Evolutionary conservation across 1,140 invertebrate genomes (phyloP), one percentile per base, ranked within the genome.

Genomic region (Panagrolaimus sp.): DNA sequence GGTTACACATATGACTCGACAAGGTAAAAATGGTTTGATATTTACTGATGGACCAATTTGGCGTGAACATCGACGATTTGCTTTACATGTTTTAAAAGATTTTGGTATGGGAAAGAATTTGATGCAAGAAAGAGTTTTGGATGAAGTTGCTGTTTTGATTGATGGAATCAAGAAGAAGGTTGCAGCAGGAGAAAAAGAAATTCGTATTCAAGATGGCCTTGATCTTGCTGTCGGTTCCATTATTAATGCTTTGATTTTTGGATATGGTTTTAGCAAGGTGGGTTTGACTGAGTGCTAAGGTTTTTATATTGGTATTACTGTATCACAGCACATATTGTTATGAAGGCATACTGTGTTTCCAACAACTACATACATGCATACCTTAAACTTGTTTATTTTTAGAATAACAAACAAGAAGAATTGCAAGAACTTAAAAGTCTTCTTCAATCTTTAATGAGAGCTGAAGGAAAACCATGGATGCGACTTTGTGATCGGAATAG

Each of bases 41-140:
- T 57, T 57, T 57, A 57, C 51, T 23, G 51, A 57, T 25, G 51
- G 51, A 8, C 51, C 57, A 25, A 31, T 74, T 14, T 74, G 73
- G 73, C 27, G 53, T 9, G 74, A 72, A 51, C 64, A 71, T 16
- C 20, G 73, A 25, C 62, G 73, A 3, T 75, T 74, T 51, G 65
- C 70, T n/a, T 48, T 74, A 20, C 74, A 72, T 38, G 70, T 76
- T 20, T 72, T 74, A 13, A 65, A 74, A 8, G 74, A 74, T 68
- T 74, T 74, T 68, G 73, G 73, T 0, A 38, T 74, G 5, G 73
- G 73, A n/a, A 74, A 76, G 45, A 76, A 74, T 65, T 45, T 74
- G 47, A 74, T 74, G 72, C 65, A 74, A 16, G 45, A 76, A 20
- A 67, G 27, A 13, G 27, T 57, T 16, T 27, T 57, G 1, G 51